Evolutionary conservation across 2,113 vertebrate species (phyloP).

Genomic region (Neogobius melanostomus): DNA sequence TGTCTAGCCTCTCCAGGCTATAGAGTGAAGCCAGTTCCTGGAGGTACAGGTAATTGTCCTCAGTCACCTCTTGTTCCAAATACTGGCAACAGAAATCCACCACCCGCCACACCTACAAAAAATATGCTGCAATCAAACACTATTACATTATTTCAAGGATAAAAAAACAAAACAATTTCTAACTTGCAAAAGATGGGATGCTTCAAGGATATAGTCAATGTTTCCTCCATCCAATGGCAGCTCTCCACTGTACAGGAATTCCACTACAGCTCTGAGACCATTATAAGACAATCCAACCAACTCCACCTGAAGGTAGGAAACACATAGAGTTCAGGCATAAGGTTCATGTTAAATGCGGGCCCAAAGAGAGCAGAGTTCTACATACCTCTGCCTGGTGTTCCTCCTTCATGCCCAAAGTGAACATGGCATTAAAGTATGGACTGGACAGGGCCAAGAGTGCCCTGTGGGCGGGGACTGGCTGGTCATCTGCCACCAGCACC

Average conservation of each 20-base stretch:
- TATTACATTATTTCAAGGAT: background rate
- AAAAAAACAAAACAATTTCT: background rate
- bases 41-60: constrained; percentile 93
- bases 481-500: constrained; percentile 85
- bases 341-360: background rate
- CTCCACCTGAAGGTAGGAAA: constrained; percentile 73
- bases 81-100: constrained; percentile 97
- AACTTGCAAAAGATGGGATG: constrained; percentile 89
- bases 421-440: constrained; percentile 96
- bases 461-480: constrained; percentile 84
- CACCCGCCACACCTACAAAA: constrained; percentile 81
- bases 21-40: constrained; percentile 92
- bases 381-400: constrained; percentile 75
- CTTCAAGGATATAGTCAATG: constrained; percentile 87
- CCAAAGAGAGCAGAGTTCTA: background rate
- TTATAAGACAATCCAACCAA: constrained; percentile 86
- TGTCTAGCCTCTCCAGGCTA: constrained; percentile 86
- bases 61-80: constrained; percentile 87
- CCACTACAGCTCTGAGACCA: constrained; percentile 88
- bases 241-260: constrained; percentile 91
- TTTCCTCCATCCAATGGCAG: constrained; percentile 88
- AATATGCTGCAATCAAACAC: background rate
- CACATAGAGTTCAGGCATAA: background rate
- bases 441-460: constrained; percentile 90
- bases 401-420: constrained; percentile 93